Conservation (phyloP, 2,888 invertebrate species). For the Xanthostigma xanthostigma region DNA sequence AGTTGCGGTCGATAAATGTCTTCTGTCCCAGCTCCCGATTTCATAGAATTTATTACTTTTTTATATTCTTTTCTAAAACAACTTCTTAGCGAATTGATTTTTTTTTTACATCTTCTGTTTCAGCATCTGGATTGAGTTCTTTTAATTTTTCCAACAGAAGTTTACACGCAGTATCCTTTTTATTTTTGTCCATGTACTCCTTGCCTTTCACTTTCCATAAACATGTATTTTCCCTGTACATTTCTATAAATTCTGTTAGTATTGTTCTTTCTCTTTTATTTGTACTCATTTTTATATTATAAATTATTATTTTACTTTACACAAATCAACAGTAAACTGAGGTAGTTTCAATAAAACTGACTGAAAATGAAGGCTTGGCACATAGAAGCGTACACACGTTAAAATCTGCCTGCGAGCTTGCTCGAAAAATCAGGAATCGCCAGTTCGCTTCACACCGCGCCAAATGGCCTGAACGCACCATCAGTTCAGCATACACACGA, state of each 20-base stretch:
- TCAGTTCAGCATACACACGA: too few relatives aligned
- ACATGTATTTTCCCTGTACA: slow-evolving; percentile 14
- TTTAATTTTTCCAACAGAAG: slow-evolving; percentile 10
- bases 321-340: too few relatives aligned
- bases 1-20: slow-evolving; percentile 2
- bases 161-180: slow-evolving; percentile 11
- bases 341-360: too few relatives aligned
- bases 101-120: slow-evolving; percentile 12
- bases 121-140: slow-evolving; percentile 9
- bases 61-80: slow-evolving; percentile 13
- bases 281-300: too few relatives aligned
- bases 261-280: slow-evolving; percentile 7
- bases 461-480: too few relatives aligned
- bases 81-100: slow-evolving; percentile 14
- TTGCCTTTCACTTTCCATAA: slow-evolving; percentile 14
- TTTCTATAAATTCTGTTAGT: slow-evolving; percentile 13
- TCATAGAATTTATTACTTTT: slow-evolving; percentile 7
- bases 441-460: too few relatives aligned
- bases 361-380: too few relatives aligned
- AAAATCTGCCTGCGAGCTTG: too few relatives aligned
- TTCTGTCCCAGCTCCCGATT: background rate
- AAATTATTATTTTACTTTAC: too few relatives aligned
- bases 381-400: too few relatives aligned
- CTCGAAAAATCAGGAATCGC: too few relatives aligned
- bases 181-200: slow-evolving; percentile 13